Percentiles rank a stretch among this genome's conserved stretches.
Evolutionary conservation across 2,888 invertebrate species (phyloP).

Genomic region (Ceraclea dissimilis): DNA sequence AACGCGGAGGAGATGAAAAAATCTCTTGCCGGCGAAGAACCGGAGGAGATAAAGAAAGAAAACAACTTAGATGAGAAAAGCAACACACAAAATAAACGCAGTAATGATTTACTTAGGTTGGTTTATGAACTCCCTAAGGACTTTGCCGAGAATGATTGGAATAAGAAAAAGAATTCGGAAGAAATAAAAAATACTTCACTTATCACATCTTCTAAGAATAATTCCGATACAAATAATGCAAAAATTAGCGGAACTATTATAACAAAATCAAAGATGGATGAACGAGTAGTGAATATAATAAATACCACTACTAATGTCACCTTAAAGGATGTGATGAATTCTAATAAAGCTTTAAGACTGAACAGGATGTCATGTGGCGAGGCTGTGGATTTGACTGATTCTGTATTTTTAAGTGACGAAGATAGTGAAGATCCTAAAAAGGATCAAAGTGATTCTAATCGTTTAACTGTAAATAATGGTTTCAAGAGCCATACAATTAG

Average conservation of each 20-base stretch:
- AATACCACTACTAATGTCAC: slow-evolving; percentile 19
- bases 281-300: slow-evolving; percentile 11
- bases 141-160: slow-evolving; percentile 33
- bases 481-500: slow-evolving; percentile 21
- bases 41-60: not conserved
- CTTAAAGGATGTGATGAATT: slow-evolving; percentile 22
- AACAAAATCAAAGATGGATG: slow-evolving; percentile 18
- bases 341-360: slow-evolving; percentile 22
- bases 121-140: slow-evolving; percentile 46
- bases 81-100: not conserved
- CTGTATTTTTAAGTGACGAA: slow-evolving; percentile 17
- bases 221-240: slow-evolving; percentile 8
- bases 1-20: not conserved
- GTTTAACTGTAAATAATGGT: slow-evolving; percentile 10
- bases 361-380: slow-evolving; percentile 15
- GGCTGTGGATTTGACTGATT: slow-evolving; percentile 15
- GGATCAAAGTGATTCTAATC: not conserved
- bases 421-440: slow-evolving; percentile 7
- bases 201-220: not conserved
- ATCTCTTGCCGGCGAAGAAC: not conserved
- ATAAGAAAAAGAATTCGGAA: slow-evolving; percentile 28
- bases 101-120: slow-evolving; percentile 40
- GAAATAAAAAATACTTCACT: slow-evolving; percentile 4
- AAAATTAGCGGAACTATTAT: slow-evolving; percentile 9
- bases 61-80: not conserved